phyloP scores from a whole-genome alignment of 2,888 invertebrate genomes.

The Xestia rhomboidea region DNA sequence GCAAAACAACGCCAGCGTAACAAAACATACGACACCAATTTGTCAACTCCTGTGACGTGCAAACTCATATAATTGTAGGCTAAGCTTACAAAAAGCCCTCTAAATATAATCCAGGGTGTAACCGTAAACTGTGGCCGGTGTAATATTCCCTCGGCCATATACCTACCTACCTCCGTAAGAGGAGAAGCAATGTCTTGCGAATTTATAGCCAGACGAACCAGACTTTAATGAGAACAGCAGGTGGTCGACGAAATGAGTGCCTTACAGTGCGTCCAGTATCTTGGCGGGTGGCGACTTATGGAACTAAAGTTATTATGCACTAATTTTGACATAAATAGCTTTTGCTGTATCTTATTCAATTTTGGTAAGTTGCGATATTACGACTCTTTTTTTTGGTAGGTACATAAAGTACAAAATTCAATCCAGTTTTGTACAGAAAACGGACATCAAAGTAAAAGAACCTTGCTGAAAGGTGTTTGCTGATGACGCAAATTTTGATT shows the following conservation, averaged over 20 bases:
- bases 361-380: neutral
- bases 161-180: slow-evolving; percentile 45
- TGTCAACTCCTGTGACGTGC: slow-evolving; percentile 48
- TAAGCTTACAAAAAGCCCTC: slow-evolving; percentile 61
- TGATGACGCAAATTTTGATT: neutral
- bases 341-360: neutral
- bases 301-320: slow-evolving; percentile 23
- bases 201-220: slow-evolving; percentile 63
- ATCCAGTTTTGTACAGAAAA: neutral
- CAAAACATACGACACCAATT: slow-evolving; percentile 54
- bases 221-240: slow-evolving; percentile 73
- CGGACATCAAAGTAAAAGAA: neutral
- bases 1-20: slow-evolving; percentile 8
- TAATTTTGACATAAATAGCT: slow-evolving; percentile 20
- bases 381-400: neutral
- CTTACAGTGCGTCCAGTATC: slow-evolving; percentile 23
- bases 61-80: slow-evolving; percentile 58
- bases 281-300: slow-evolving; percentile 26
- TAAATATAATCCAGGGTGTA: slow-evolving; percentile 60
- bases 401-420: neutral
- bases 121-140: slow-evolving; percentile 60
- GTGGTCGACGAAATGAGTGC: slow-evolving; percentile 61
- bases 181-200: slow-evolving; percentile 62
- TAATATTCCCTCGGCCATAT: slow-evolving; percentile 54
- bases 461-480: neutral